Base-by-base conservation (phyloP, 2,888 invertebrate genomes). In the Eupithecia insigniata region DNA sequence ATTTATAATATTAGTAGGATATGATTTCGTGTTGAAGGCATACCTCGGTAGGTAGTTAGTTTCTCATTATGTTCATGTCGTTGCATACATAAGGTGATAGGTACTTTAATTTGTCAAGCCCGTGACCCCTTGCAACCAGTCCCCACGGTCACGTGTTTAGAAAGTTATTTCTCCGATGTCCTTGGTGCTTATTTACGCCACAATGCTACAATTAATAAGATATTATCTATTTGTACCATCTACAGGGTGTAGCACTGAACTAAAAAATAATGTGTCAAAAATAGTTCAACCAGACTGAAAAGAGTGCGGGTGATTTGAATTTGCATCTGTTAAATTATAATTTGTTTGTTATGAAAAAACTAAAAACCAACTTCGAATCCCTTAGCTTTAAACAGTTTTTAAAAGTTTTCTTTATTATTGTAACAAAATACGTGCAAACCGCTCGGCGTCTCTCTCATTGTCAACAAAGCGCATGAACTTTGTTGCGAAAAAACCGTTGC, bases 141-240 rank as follows among this genome's bases (percentile, higher is more conserved):
- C 14, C 12, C 36, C 36, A 64, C 8, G 64, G 64, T 22, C 64
- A 64, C 64, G 18, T 32, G 62, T 4, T 36, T 64, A 26, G 22
- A 36, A 34, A 64, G 64, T 36, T 64, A 64, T 64, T 64, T 64
- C 64, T 34, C 36, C 16, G 32, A 36, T 64, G 64, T 64, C 72
- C 73, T 70, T 73, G 43, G 22, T 43, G 62, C 10, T 60, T 55
- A 55, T 67, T 65, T 60, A 70, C 68, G 12, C 30, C 28, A 70
- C 66, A 66, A 66, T 66, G 55, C 6, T 43, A 58, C 66, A 71
- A 74, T 71, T 75, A 68, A 73, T 73, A 73, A 67, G 65, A 22
- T 66, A 51, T n/a, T 71, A 71, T 73, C 71, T 71, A 14, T 36
- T 36, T 22, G 26, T 26, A 26, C 36, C 14, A 64, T 64, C 64